Base-by-base conservation (phyloP, 2,797 vertebrate species). In the Syngnathus acus region DNA sequence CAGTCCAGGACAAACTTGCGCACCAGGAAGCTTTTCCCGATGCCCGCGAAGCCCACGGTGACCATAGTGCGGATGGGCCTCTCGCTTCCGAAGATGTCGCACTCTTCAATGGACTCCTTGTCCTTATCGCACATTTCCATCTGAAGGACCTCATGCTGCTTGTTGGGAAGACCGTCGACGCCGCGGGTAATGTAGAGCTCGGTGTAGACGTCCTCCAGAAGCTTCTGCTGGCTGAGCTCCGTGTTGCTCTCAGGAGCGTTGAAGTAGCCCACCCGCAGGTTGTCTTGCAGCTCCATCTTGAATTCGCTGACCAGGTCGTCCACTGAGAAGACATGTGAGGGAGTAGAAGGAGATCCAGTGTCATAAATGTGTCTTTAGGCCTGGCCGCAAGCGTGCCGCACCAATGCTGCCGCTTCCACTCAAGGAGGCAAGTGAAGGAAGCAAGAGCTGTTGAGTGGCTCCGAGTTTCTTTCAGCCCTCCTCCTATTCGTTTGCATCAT, bases 1-100 rank as follows among this genome's bases (percentile, higher is more conserved):
- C 72, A 77, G 67, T 74, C 75, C 69, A 74, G 26, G 16, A 74
- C 59, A 39, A 77, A 74, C 37, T 69, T 74, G 13, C 43, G 63
- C 17, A 74, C 67, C 0, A 77, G 58, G 62, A 77, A 42, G 0
- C 72, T 74, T 72, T 77, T 77, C 0, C 75, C 75, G 13, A 74
- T 69, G 42, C 75, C 73, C 26, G 73, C 73, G 1, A 71, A 47
- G n/a, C 73, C 73, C 1, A 21, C 66, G 4, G 69, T 71, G 39
- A 72, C 32, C 48, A 75, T 47, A 1, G 37, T 62, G 66, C 66
- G 68, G 9, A 68, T 39, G 10, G 23, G 60, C n/a, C 62, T 42
- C 39, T 53, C 69, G 4, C 32, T 48, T 57, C 50, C 5, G 53
- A 71, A 66, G 16, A 66, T 71, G 37, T 71, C 14, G 19, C 43